Evolutionary conservation across 2,888 invertebrate genomes (phyloP), one percentile per base, ranked within the genome.

Genomic region (Eugnorisma glareosa): DNA sequence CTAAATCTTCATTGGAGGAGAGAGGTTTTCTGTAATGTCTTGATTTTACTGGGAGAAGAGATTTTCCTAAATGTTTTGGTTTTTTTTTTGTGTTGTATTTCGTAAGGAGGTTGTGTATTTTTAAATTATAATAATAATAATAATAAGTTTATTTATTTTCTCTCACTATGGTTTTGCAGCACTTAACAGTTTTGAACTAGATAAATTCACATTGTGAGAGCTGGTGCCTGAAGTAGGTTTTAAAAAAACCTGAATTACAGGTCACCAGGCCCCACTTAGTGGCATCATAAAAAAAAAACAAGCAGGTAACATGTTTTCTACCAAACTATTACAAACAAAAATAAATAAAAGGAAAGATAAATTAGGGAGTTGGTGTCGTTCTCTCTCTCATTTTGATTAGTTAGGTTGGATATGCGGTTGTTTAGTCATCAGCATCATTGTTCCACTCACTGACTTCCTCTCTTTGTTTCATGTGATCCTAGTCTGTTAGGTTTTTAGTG

Each of bases 1-100:
- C 77, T 88, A 85, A 88, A 82, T 88, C 86, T 88, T 84, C 77
- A 82, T 86, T 86, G 75, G 79, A 61, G 67, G 37, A 80, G 73
- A 63, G 68, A 78, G 57, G 59, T 75, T 77, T 69, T 64, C 69
- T 67, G 71, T 79, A 84, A 83, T 74, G 75, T 79, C 74, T 78
- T 73, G 75, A 51, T 76, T 68, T 75, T 64, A 64, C 37, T 73
- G 7, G 1, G 37, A 5, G 5, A 57, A 71, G 45, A 71, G 71
- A 59, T 81, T 79, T 83, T 78, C 73, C 79, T 61, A 74, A 59
- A 64, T 54, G 18, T n/a, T 10, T 63, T 40, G 11, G 4, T 0
- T 7, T 8, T 74, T 31, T 79, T 81, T 75, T 51, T 48, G 24
- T 40, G 2, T 15, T 45, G 21, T 54, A 21, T 61, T 75, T 54